Evolutionary conservation across 2,888 invertebrate species (phyloP).

Genomic region (Lottia scabra): DNA sequence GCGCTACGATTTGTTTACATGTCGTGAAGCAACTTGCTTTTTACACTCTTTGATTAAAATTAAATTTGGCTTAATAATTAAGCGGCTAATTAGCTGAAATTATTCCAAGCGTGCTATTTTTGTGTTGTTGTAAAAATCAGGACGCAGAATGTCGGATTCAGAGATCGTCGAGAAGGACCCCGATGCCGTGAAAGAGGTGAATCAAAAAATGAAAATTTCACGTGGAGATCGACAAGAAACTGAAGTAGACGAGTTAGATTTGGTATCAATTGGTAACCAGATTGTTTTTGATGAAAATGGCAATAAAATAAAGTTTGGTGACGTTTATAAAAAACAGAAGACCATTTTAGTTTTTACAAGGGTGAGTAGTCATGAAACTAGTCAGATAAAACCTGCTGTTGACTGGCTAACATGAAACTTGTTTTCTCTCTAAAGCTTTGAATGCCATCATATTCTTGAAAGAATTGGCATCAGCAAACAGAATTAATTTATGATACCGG

Average conservation of each 20-base stretch:
- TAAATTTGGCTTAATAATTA: no score
- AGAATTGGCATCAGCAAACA: no score
- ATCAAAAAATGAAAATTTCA: constrained; percentile 42
- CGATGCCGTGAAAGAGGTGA: constrained; percentile 15
- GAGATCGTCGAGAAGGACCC: constrained; percentile 35
- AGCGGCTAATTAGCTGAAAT: no score
- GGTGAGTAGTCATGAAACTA: constrained; percentile 40
- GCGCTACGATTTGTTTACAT: no score
- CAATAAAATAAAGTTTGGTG: constrained; percentile 55
- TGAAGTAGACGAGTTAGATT: constrained; percentile 34
- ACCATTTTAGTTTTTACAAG: constrained; percentile 58
- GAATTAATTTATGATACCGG: no score
- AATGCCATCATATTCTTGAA: no score
- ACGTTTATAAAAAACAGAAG: constrained; percentile 59
- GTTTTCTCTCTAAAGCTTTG: no score
- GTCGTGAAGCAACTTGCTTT: no score
- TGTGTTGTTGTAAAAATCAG: background rate
- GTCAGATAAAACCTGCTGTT: no score
- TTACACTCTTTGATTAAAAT: no score
- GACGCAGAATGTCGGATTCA: constrained; percentile 13
- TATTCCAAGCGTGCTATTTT: no score
- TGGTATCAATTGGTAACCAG: constrained; percentile 42
- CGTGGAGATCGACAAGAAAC: constrained; percentile 49
- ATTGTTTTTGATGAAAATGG: constrained; percentile 55
- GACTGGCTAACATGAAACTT: no score